Conservation (phyloP, 2,888 invertebrate genomes). For the Hyles lineata region DNA sequence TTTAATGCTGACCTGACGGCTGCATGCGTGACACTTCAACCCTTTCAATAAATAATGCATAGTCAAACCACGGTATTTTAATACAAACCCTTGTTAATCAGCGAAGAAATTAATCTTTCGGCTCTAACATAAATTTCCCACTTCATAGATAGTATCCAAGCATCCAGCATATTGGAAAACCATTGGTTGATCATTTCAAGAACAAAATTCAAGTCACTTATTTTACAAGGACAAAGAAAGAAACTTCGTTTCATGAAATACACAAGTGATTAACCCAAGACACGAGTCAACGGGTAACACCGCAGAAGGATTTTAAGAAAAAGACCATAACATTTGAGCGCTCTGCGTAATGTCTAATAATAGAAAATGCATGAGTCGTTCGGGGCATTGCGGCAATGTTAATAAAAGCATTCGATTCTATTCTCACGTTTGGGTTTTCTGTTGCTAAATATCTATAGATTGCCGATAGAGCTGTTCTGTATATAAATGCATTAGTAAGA, state of each 20-base stretch:
- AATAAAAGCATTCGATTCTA: conserved; percentile 12
- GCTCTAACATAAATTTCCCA: too few relatives aligned
- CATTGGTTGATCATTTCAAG: too few relatives aligned
- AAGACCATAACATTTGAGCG: conserved; percentile 10
- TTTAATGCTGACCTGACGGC: too few relatives aligned
- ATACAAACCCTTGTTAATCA: too few relatives aligned
- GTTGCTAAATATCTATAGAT: background rate
- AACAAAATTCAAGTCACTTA: too few relatives aligned
- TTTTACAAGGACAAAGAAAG: background rate
- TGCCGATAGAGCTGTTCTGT: background rate
- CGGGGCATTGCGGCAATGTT: background rate
- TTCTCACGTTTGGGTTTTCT: background rate
- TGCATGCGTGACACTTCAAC: too few relatives aligned
- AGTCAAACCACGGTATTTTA: too few relatives aligned
- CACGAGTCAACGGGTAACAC: conserved; percentile 3
- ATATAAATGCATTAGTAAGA: background rate
- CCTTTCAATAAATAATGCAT: too few relatives aligned
- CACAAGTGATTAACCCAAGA: conserved; percentile 9
- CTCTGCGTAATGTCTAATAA: conserved; percentile 9
- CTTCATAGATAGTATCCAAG: too few relatives aligned
- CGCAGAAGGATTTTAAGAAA: conserved; percentile 11
- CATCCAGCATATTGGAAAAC: too few relatives aligned
- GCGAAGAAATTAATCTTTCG: too few relatives aligned
- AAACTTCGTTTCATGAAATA: background rate
- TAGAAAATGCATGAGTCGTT: conserved; percentile 18